phyloP scores from a whole-genome alignment of 2,888 invertebrate species.

The Dryobota labecula region DNA sequence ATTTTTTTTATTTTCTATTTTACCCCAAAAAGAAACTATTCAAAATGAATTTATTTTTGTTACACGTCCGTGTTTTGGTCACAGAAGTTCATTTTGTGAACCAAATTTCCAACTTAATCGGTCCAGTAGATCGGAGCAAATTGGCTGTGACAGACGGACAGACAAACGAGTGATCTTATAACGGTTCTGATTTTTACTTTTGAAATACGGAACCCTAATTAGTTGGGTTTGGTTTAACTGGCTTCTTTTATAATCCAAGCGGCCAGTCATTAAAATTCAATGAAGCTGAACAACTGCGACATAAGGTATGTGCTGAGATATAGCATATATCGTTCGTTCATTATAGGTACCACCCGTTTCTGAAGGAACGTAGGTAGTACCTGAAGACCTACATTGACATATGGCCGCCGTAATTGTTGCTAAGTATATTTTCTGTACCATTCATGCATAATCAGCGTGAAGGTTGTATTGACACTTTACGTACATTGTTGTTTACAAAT shows the following conservation, averaged over 20 bases:
- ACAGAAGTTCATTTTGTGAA: too few relatives aligned
- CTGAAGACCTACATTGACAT: constrained; percentile 2
- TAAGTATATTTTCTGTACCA: background rate
- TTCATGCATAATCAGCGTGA: constrained; percentile 20
- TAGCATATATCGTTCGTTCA: background rate
- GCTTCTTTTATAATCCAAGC: background rate
- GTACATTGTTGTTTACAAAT: background rate
- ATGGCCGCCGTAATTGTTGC: background rate
- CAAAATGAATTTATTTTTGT: too few relatives aligned
- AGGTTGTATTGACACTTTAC: constrained; percentile 21
- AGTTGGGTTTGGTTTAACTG: too few relatives aligned
- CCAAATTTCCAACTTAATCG: too few relatives aligned
- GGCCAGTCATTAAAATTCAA: background rate
- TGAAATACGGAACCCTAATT: too few relatives aligned
- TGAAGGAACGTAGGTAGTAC: constrained; percentile 10
- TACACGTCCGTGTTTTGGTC: too few relatives aligned
- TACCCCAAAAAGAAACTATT: too few relatives aligned
- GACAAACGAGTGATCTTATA: too few relatives aligned
- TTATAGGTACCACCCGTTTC: background rate
- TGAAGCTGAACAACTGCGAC: constrained; percentile 1
- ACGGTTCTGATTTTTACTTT: too few relatives aligned
- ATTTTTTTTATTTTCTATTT: too few relatives aligned
- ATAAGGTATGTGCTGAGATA: background rate
- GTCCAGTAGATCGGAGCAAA: too few relatives aligned
- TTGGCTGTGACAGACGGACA: too few relatives aligned